phyloP scores from a whole-genome alignment of 2,888 invertebrate genomes.

The Teleiodes luculella region DNA sequence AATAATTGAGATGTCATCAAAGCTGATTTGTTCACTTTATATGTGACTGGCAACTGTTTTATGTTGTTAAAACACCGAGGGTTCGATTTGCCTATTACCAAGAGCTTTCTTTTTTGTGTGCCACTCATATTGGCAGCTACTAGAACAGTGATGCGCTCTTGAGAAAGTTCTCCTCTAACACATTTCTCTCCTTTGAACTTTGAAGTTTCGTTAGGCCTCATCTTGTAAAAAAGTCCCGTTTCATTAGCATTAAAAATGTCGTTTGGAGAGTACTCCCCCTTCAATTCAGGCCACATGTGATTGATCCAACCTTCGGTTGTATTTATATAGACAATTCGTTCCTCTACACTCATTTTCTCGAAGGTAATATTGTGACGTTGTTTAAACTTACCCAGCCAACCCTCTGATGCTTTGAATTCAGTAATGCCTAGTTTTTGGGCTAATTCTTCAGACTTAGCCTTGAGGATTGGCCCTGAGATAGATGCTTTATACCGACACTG shows the following conservation, averaged over 20 bases:
- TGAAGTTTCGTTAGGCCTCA: slow-evolving; percentile 32
- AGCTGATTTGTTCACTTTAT: slow-evolving; percentile 31
- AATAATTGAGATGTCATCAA: slow-evolving; percentile 27
- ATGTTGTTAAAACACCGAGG: slow-evolving; percentile 40
- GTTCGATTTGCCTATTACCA: slow-evolving; percentile 39
- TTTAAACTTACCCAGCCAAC: slow-evolving; percentile 35
- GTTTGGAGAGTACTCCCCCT: slow-evolving; percentile 24
- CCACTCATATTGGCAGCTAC: slow-evolving; percentile 39
- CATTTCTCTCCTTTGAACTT: slow-evolving; percentile 38
- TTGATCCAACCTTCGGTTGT: slow-evolving; percentile 30
- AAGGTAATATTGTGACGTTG: slow-evolving; percentile 28
- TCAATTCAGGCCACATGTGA: slow-evolving; percentile 29
- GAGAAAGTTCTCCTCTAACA: slow-evolving; percentile 33
- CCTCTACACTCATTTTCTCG: slow-evolving; percentile 28
- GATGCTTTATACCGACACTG: slow-evolving; percentile 35
- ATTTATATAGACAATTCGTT: slow-evolving; percentile 26
- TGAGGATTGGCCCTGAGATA: slow-evolving; percentile 29
- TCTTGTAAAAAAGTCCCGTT: slow-evolving; percentile 35
- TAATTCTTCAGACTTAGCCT: slow-evolving; percentile 29
- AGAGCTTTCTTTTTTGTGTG: slow-evolving; percentile 36
- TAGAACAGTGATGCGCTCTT: slow-evolving; percentile 37
- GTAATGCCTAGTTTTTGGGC: slow-evolving; percentile 29
- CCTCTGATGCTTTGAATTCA: slow-evolving; percentile 33
- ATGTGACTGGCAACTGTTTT: slow-evolving; percentile 32
- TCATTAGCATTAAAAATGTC: slow-evolving; percentile 35